Percentiles rank a stretch among this genome's conserved stretches.
These are phyloP conservation scores for Sebastes baramenuke DNA, from an alignment of 2,797 vertebrate genomes.

Conservation along the genomic window DNA sequence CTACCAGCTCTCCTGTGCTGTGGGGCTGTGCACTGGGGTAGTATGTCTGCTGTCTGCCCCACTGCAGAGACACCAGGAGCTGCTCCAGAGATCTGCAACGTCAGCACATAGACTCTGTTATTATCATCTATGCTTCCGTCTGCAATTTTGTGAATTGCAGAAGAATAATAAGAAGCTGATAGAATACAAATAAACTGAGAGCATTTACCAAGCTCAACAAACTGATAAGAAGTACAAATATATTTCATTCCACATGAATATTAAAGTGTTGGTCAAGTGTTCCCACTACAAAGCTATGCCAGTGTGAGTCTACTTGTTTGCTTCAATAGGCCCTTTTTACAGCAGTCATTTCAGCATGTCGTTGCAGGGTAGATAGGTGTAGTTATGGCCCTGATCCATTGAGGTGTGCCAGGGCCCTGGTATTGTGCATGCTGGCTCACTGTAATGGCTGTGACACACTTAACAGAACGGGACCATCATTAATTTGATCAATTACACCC, in stretches of 20 bases:
- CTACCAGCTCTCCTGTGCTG: slow-evolving; percentile 90
- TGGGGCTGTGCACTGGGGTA: slow-evolving; percentile 89
- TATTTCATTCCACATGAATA: background rate
- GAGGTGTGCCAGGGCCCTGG: background rate
- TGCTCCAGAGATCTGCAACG: slow-evolving; percentile 89
- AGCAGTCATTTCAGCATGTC: background rate
- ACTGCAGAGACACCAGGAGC: slow-evolving; percentile 93
- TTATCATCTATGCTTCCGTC: background rate
- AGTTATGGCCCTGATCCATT: background rate
- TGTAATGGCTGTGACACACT: background rate
- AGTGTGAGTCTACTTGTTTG: background rate
- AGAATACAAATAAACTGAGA: background rate
- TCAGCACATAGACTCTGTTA: background rate
- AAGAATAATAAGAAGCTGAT: background rate
- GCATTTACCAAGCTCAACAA: background rate
- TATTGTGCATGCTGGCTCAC: background rate
- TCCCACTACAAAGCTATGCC: background rate
- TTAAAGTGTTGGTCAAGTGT: background rate
- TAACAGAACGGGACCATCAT: background rate
- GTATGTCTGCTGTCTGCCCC: slow-evolving; percentile 95
- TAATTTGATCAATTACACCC: background rate
- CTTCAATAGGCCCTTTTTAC: too few species aligned
- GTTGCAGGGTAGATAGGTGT: background rate
- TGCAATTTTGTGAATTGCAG: background rate
- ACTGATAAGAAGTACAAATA: background rate